Evolutionary conservation across 2,113 vertebrate genomes (phyloP).

Genomic region (Marcusenius ussheri): DNA sequence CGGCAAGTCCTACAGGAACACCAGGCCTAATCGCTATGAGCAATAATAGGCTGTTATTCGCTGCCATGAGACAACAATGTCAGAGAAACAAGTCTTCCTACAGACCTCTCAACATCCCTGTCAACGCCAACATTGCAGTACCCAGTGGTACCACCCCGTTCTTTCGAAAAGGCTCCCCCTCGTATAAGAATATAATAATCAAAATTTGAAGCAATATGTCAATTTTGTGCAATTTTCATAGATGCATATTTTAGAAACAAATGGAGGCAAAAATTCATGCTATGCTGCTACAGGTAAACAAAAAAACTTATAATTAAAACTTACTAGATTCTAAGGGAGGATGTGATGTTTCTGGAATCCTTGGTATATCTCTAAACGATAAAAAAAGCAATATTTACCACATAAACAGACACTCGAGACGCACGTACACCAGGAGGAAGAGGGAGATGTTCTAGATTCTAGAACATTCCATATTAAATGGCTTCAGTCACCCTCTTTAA

Average conservation of each 20-base stretch:
- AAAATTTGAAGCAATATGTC: not conserved
- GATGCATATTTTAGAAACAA: not conserved
- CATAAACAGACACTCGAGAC: not conserved
- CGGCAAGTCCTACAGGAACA: not conserved
- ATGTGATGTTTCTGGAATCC: conserved; percentile 92
- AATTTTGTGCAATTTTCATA: not conserved
- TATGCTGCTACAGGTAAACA: not conserved
- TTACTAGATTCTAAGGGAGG: conserved; percentile 94
- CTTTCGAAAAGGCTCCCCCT: not conserved
- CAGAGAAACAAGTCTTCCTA: not conserved
- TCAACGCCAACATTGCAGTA: not conserved
- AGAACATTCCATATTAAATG: not conserved
- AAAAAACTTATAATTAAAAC: conserved; percentile 30
- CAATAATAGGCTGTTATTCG: not conserved
- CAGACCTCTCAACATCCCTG: not conserved
- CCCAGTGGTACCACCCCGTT: not conserved
- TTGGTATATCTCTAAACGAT: conserved; percentile 78
- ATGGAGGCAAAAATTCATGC: not conserved
- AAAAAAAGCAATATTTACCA: conserved; percentile 8
- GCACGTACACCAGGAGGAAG: not conserved
- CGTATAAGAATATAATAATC: not conserved
- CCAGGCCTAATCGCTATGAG: not conserved
- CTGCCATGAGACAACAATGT: not conserved
- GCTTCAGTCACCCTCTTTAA: not conserved
- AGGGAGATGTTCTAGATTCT: not conserved